These are phyloP conservation scores for Aeoliscus strigatus DNA, from an alignment of 2,797 vertebrate genomes.

Conservation along the genomic window DNA sequence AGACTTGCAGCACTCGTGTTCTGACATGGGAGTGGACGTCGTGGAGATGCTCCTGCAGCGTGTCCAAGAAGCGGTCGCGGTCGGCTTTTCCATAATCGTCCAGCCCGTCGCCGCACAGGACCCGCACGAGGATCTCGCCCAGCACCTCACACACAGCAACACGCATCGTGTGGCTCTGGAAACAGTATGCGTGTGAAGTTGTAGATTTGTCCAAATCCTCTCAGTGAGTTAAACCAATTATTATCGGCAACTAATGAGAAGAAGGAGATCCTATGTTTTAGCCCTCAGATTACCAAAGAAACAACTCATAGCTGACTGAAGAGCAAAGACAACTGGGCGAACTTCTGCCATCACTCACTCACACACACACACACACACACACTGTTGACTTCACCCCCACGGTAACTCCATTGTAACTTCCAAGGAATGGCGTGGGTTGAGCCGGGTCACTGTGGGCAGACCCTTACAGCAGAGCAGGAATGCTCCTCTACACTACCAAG, in stretches of 20 bases:
- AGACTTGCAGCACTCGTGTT: slow-evolving; percentile 87
- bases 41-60: slow-evolving; percentile 85
- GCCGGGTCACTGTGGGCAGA: slow-evolving; percentile 79
- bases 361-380: slow-evolving; percentile 23
- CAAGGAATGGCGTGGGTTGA: slow-evolving; percentile 43
- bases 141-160: slow-evolving; percentile 88
- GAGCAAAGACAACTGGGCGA: slow-evolving; percentile 27
- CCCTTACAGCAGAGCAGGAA: slow-evolving; percentile 90
- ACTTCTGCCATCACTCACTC: slow-evolving; percentile 27
- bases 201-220: too few species aligned
- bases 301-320: slow-evolving; percentile 57
- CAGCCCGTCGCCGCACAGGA: slow-evolving; percentile 85
- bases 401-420: slow-evolving; percentile 40
- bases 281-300: slow-evolving; percentile 73
- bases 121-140: slow-evolving; percentile 83
- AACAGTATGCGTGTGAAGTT: slow-evolving; percentile 3
- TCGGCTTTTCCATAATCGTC: slow-evolving; percentile 81
- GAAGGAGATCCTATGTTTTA: too few species aligned
- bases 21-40: slow-evolving; percentile 86
- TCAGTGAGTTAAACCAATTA: too few species aligned
- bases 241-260: too few species aligned
- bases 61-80: slow-evolving; percentile 87
- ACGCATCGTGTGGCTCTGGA: slow-evolving; percentile 85
- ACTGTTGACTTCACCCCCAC: slow-evolving; percentile 41
- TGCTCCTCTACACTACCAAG: slow-evolving; percentile 84